A percentile compares a stretch with the other conserved stretches of the same genome.
phyloP scores from a whole-genome alignment of 2,888 invertebrate genomes.

The Noctua fimbriata region DNA sequence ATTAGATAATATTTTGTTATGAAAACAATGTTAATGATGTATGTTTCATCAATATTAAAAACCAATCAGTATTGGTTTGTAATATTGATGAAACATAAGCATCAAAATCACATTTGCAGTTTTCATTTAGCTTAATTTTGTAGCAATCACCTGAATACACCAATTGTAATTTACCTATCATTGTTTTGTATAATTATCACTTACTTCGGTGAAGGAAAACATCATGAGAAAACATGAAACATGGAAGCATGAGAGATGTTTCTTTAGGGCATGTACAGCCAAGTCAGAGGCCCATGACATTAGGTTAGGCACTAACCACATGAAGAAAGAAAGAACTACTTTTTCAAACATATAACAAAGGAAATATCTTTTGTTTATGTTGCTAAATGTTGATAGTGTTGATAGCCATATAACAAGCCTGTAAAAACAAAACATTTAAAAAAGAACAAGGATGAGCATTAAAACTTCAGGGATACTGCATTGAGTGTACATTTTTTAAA shows the following conservation, averaged over 20 bases:
- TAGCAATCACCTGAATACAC: background rate
- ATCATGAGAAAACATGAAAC: no score
- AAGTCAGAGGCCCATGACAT: no score
- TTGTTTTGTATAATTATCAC: no score
- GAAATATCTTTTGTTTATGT: background rate
- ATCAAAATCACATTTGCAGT: background rate
- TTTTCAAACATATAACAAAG: background rate
- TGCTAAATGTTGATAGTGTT: background rate
- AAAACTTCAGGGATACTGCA: background rate
- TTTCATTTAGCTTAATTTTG: background rate
- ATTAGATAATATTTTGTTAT: conserved; percentile 15
- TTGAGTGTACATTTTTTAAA: background rate
- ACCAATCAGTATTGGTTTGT: background rate
- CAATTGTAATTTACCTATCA: background rate
- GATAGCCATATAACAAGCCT: background rate
- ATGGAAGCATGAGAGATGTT: no score
- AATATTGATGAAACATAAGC: background rate
- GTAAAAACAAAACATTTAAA: background rate
- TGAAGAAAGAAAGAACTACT: no score
- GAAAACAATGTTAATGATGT: conserved; percentile 4
- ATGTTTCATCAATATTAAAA: no score
- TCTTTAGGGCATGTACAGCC: no score
- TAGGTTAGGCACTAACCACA: no score
- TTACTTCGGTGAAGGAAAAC: no score
- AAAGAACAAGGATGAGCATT: background rate